phyloP scores from a whole-genome alignment of 2,797 vertebrate species.

The Artibeus jamaicensis region DNA sequence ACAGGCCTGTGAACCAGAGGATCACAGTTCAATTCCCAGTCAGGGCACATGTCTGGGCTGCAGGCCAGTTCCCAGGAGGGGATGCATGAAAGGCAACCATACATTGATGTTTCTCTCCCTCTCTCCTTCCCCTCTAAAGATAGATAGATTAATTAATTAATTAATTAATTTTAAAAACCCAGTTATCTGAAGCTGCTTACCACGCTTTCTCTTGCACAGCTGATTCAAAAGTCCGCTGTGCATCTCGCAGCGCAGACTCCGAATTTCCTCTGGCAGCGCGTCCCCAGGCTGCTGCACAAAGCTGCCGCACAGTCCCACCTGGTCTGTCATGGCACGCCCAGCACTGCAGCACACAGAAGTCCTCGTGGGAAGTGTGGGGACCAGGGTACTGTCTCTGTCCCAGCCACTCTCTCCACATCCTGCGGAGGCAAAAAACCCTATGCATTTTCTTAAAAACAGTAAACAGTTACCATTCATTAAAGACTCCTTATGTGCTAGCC shows the following conservation, averaged over 20 bases:
- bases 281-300: slow-evolving; percentile 81
- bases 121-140: no score
- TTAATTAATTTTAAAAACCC: no score
- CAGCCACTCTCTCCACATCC: background rate
- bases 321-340: slow-evolving; percentile 78
- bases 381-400: background rate
- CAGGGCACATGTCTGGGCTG: no score
- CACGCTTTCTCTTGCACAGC: slow-evolving; percentile 88
- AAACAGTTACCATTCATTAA: slow-evolving; percentile 23
- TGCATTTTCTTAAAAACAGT: background rate
- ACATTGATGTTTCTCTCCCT: no score
- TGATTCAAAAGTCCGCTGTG: slow-evolving; percentile 87
- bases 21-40: no score
- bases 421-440: fast-evolving
- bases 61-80: no score
- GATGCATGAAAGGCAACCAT: no score
- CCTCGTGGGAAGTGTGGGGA: background rate
- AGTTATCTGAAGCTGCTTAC: slow-evolving; percentile 84
- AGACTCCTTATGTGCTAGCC: background rate
- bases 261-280: slow-evolving; percentile 73
- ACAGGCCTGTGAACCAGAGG: no score
- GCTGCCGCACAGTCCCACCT: slow-evolving; percentile 80
- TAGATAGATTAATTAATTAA: no score
- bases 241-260: slow-evolving; percentile 80
- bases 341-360: slow-evolving; percentile 84